These are phyloP conservation scores for Drosophila tropicalis DNA, from an alignment of 1,140 invertebrate species.

Conservation along the genomic window DNA sequence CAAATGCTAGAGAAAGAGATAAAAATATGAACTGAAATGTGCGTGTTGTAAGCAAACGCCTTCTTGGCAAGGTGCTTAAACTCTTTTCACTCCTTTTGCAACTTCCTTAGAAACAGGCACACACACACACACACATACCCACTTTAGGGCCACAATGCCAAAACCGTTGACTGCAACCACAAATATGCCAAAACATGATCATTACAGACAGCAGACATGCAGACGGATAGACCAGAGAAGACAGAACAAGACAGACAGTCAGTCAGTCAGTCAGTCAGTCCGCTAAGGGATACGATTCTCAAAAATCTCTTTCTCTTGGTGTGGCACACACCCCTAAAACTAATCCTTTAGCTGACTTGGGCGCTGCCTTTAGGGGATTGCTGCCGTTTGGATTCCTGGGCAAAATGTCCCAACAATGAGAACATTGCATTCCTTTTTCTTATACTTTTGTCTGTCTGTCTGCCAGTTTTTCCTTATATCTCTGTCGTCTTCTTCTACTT, in stretches of 20 bases:
- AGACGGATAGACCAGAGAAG: background rate
- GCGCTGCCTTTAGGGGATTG: slow-evolving; percentile 36
- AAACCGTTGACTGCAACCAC: slow-evolving; percentile 39
- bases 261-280: background rate
- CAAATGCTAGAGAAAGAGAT: background rate
- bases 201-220: slow-evolving; percentile 37
- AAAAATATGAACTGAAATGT: background rate
- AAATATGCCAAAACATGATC: slow-evolving; percentile 78
- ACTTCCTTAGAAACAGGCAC: slow-evolving; percentile 10
- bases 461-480: background rate
- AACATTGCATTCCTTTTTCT: slow-evolving; percentile 41
- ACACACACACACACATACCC: background rate
- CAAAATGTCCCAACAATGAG: slow-evolving; percentile 64
- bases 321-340: slow-evolving; percentile 36
- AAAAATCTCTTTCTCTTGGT: background rate
- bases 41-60: slow-evolving; percentile 3
- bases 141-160: slow-evolving; percentile 16
- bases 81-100: background rate
- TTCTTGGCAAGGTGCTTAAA: slow-evolving; percentile 11
- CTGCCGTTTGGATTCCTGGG: slow-evolving; percentile 35
- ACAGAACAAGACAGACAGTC: background rate
- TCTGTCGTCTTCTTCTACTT: slow-evolving; percentile 68
- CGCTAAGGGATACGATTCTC: background rate
- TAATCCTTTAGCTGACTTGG: slow-evolving; percentile 69
- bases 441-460: slow-evolving; percentile 15